These are phyloP conservation scores for Mesochorus sp. DNA, from an alignment of 2,888 invertebrate genomes.

Conservation along the genomic window DNA sequence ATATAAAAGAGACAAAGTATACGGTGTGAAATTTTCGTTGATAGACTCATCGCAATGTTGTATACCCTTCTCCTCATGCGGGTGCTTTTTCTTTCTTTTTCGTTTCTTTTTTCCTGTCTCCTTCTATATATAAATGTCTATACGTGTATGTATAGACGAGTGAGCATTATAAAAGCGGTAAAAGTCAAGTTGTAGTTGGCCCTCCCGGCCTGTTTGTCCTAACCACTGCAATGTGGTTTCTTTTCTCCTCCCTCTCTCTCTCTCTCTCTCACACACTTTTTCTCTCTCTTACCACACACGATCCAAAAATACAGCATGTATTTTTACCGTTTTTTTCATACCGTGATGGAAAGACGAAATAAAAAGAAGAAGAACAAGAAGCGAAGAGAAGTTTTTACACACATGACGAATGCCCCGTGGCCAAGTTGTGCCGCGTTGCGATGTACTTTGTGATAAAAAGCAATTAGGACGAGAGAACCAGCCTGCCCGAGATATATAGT, in stretches of 20 bases:
- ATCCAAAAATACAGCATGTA: slow-evolving; percentile 78
- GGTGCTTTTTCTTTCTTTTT: background rate
- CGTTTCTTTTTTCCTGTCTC: no score
- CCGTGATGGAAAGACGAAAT: slow-evolving; percentile 44
- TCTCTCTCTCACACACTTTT: slow-evolving; percentile 7
- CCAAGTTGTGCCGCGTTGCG: slow-evolving; percentile 13
- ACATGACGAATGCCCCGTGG: slow-evolving; percentile 7
- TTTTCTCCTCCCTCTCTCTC: background rate
- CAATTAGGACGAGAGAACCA: slow-evolving; percentile 50
- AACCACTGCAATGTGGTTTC: slow-evolving; percentile 45
- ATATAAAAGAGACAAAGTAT: background rate
- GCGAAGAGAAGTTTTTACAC: slow-evolving; percentile 28
- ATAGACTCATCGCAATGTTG: slow-evolving; percentile 30
- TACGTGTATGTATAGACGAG: background rate
- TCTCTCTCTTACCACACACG: slow-evolving; percentile 47
- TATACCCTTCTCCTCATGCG: slow-evolving; percentile 20
- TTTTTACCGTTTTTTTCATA: slow-evolving; percentile 77
- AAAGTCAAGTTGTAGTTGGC: slow-evolving; percentile 18
- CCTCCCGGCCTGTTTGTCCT: slow-evolving; percentile 50
- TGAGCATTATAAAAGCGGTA: slow-evolving; percentile 17
- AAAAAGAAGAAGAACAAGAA: slow-evolving; percentile 21
- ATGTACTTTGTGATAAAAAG: slow-evolving; percentile 41
- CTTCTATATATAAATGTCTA: no score
- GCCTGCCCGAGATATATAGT: no score
- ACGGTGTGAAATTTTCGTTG: slow-evolving; percentile 5